phyloP scores from a whole-genome alignment of 2,113 vertebrate species.

The Hepsetus odoe region DNA sequence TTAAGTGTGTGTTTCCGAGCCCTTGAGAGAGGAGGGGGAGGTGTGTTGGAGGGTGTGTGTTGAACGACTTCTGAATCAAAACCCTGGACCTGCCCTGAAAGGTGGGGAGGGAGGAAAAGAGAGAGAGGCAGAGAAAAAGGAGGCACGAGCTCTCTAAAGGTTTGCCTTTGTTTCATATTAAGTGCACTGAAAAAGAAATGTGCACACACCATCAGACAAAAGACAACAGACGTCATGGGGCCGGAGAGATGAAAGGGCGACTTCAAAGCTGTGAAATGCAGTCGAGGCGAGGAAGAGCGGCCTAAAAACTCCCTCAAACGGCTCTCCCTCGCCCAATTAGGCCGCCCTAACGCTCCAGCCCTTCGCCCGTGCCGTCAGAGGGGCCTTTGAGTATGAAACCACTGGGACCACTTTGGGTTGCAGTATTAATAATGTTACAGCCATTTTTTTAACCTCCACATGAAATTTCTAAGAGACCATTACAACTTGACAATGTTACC shows the following conservation, averaged over 20 bases:
- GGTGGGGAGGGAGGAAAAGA: slow-evolving; percentile 26
- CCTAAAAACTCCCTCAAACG: slow-evolving; percentile 70
- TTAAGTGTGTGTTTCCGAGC: slow-evolving; percentile 47
- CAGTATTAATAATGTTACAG: not conserved
- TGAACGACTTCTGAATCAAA: slow-evolving; percentile 49
- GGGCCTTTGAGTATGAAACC: not conserved
- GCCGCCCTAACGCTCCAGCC: slow-evolving; percentile 56
- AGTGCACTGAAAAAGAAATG: slow-evolving; percentile 68
- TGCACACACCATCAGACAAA: slow-evolving; percentile 67
- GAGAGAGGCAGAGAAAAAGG: not conserved
- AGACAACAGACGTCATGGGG: slow-evolving; percentile 78
- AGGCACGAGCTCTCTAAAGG: slow-evolving; percentile 62
- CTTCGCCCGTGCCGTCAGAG: slow-evolving; percentile 57
- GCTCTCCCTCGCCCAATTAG: slow-evolving; percentile 75
- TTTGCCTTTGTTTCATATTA: slow-evolving; percentile 74
- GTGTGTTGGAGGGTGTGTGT: slow-evolving; percentile 34
- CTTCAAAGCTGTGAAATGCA: slow-evolving; percentile 77
- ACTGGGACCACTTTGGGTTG: slow-evolving; percentile 4
- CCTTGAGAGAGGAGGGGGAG: slow-evolving; percentile 49
- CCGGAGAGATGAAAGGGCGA: slow-evolving; percentile 72
- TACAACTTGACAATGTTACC: no score
- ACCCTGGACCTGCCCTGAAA: slow-evolving; percentile 33
- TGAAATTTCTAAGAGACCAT: slow-evolving; percentile 3
- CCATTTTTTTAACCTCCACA: not conserved
- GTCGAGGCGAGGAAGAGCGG: slow-evolving; percentile 72